Base-by-base conservation (phyloP, 2,113 vertebrate genomes). In the Prunella fulvescens region DNA sequence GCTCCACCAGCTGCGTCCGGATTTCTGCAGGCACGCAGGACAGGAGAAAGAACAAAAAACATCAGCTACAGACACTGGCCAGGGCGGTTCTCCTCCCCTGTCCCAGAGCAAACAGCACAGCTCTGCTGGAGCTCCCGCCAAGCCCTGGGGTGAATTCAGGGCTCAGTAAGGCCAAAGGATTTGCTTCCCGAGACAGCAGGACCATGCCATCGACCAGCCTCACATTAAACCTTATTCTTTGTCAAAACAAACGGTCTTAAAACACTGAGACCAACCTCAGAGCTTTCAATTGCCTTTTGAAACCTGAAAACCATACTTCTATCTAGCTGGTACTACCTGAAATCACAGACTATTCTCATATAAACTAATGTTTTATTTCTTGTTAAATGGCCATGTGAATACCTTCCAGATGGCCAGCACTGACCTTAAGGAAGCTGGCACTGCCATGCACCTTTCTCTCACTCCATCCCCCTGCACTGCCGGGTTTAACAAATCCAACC, bases 1-100 rank as follows among this genome's bases (percentile, higher is more conserved):
- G 99, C 97, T 99, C 99, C 82, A 98, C 99, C 98, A 99, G 98
- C 98, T 99, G 99, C 25, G 98, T 99, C 28, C 99, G 99, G 98
- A 99, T 99, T 86, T 99, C 99, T 99, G 98, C 13, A 23, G 33
- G 60, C 62, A 95, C 80, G 96, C 39, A 33, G 11, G 9, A 72
- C 6, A 47, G 31, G 40, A 61, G 25, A 33, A 51, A 60, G 25
- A n/a, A 37, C 54, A 56, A 6, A n/a, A 40, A 25, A 1, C 0
- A 0, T 94, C 62, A 92, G 58, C 33, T 39, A 10, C 70, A 7
- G 6, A 3, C 78, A 10, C 25, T 1, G 39, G 2, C 47, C 50
- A 11, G 22, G 20, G 76, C 11, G n/a, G 25, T 0, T 14, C 7
- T 15, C 33, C 1, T 18, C 8, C 37, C 58, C 2, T 3, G 15